Evolutionary conservation across 1,140 invertebrate species (phyloP), one percentile per base, ranked within the genome.

Genomic region (Leptopilina clavipes): DNA sequence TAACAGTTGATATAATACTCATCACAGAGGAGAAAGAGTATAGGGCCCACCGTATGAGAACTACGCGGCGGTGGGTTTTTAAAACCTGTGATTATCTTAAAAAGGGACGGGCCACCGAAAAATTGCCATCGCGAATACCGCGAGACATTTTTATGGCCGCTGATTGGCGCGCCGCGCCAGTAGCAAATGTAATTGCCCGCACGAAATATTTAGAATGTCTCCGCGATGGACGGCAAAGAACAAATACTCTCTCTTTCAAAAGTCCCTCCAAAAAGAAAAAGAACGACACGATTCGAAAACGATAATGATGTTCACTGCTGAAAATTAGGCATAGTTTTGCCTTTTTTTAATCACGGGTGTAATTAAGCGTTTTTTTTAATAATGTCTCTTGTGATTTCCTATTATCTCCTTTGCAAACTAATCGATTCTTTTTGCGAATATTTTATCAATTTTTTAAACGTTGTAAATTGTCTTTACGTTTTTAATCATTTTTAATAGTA

Each of bases 51-150:
- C 81, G 78, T 81, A 79, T 71, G 72, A 77, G 74, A 17, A 71
- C 73, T 70, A 76, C 56, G 71, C 76, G 76, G 77, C 65, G 48
- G 48, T 56, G 45, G 17, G 59, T 22, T 40, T 31, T 70, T 72
- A 75, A 76, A 86, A 78, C 85, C 84, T 54, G 82, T 88, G 83
- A 89, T 89, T 89, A 89, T 86, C 83, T 81, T 75, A 77, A 82
- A 82, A 83, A 76, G 79, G 75, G 73, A 74, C 71, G 78, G 81
- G 84, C 86, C 85, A 88, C 87, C 80, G 88, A 89, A 87, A 89
- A 87, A 89, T 88, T 86, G 83, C 81, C 82, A 83, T 82, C 79
- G 80, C 59, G 80, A 85, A 87, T 86, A 84, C 84, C 83, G 48
- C 84, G 82, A 83, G 85, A 87, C 84, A 85, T 84, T 87, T 87